phyloP scores from a whole-genome alignment of 2,888 invertebrate genomes.

The Chymomyza procnemis region DNA sequence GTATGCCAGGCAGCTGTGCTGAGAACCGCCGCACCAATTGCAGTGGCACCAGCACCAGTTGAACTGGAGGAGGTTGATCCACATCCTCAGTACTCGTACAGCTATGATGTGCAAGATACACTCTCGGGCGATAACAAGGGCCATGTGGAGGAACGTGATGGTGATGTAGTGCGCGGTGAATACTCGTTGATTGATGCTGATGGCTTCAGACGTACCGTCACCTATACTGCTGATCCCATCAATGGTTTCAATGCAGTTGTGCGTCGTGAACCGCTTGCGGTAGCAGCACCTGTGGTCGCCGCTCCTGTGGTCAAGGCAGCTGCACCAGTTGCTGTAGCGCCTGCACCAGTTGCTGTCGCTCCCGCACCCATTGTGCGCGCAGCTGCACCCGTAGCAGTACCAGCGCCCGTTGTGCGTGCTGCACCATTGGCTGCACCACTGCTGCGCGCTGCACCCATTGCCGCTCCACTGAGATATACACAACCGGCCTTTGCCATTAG shows the following conservation, averaged over 20 bases:
- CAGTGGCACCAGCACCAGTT: conserved; percentile 55
- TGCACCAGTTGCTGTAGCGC: conserved; percentile 43
- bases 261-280: conserved; percentile 62
- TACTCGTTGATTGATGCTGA: conserved; percentile 60
- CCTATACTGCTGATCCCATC: conserved; percentile 55
- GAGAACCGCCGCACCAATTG: conserved; percentile 53
- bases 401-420: conserved; percentile 36
- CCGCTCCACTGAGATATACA: conserved; percentile 51
- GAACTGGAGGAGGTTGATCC: conserved; percentile 61
- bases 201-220: conserved; percentile 55
- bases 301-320: conserved; percentile 52
- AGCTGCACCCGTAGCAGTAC: conserved; percentile 24
- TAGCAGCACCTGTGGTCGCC: conserved; percentile 35
- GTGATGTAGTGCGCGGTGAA: conserved; percentile 57
- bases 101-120: conserved; percentile 60
- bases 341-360: conserved; percentile 27
- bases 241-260: conserved; percentile 65
- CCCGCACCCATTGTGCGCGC: conserved; percentile 9
- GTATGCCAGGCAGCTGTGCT: conserved; percentile 65
- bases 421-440: conserved; percentile 44
- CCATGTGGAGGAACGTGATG: conserved; percentile 58
- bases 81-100: conserved; percentile 59
- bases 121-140: conserved; percentile 58
- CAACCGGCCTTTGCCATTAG: conserved; percentile 58
- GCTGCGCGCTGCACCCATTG: conserved; percentile 44